phyloP scores from a whole-genome alignment of 1,140 invertebrate species.

The Drosophila watanabei region DNA sequence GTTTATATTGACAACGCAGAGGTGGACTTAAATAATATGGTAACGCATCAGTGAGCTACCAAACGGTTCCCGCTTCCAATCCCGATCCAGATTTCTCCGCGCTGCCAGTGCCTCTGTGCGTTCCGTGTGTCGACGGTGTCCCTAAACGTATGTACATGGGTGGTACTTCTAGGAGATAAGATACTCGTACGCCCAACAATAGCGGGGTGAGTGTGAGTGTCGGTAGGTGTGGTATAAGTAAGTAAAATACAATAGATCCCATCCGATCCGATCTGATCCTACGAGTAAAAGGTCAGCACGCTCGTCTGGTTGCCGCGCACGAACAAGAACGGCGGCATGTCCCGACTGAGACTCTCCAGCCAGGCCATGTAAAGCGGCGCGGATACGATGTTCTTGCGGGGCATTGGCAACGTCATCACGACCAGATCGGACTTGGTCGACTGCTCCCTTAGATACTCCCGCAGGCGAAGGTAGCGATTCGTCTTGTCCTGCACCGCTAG shows the following conservation, averaged over 20 bases:
- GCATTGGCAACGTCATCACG: slow-evolving; percentile 96
- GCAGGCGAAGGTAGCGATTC: slow-evolving; percentile 94
- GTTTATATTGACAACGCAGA: slow-evolving; percentile 23
- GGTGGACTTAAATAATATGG: neutral
- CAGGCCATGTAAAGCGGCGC: slow-evolving; percentile 97
- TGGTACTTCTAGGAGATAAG: slow-evolving; percentile 73
- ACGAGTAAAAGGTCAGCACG: slow-evolving; percentile 98
- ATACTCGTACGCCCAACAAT: slow-evolving; percentile 54
- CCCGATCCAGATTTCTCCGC: neutral
- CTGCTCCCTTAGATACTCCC: slow-evolving; percentile 94
- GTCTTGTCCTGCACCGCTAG: slow-evolving; percentile 95
- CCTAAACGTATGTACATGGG: slow-evolving; percentile 73
- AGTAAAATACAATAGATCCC: slow-evolving; percentile 46
- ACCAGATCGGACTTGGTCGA: slow-evolving; percentile 94
- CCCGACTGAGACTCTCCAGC: slow-evolving; percentile 95
- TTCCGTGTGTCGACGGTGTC: slow-evolving; percentile 31
- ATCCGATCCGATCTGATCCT: slow-evolving; percentile 74
- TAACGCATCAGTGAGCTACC: neutral
- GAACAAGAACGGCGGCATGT: slow-evolving; percentile 96
- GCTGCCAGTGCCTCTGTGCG: slow-evolving; percentile 52
- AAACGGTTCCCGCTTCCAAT: neutral
- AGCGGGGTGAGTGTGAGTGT: slow-evolving; percentile 43
- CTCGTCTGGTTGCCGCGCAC: slow-evolving; percentile 98
- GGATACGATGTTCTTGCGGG: slow-evolving; percentile 94
- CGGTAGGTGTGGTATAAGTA: slow-evolving; percentile 37